Percentiles rank a stretch among this genome's conserved stretches.
phyloP scores from a whole-genome alignment of 2,888 invertebrate species.

The Pheosia gnoma region DNA sequence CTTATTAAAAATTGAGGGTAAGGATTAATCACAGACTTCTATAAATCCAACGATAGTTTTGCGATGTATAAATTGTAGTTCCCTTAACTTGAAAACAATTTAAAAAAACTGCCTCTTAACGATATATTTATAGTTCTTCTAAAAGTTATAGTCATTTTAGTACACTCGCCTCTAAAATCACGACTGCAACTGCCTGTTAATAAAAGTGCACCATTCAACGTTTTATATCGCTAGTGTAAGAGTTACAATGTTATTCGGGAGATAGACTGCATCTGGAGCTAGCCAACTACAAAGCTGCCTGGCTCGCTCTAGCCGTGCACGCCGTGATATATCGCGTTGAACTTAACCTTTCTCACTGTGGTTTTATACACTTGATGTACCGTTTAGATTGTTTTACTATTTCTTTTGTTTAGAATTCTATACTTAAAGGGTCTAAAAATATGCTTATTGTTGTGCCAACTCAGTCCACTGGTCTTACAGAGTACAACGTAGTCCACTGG shows the following conservation, averaged over 20 bases:
- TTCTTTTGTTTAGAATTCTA: too few relatives aligned
- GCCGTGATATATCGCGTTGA: conserved; percentile 1
- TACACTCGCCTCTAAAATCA: neutral
- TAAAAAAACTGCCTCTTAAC: too few relatives aligned
- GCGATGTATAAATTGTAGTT: too few relatives aligned
- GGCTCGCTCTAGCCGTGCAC: neutral
- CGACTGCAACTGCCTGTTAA: neutral
- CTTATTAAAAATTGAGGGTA: too few relatives aligned
- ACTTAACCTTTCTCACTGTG: neutral
- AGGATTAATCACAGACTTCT: too few relatives aligned
- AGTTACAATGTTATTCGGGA: conserved; percentile 2
- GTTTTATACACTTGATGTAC: conserved; percentile 1
- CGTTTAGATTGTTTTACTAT: neutral
- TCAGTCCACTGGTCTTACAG: too few relatives aligned
- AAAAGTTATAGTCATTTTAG: neutral
- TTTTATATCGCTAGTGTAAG: conserved; percentile 1
- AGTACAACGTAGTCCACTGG: too few relatives aligned
- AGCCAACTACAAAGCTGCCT: neutral
- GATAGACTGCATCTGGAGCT: neutral
- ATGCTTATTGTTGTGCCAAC: neutral
- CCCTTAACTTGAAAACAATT: too few relatives aligned
- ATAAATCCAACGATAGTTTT: too few relatives aligned
- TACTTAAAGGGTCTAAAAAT: too few relatives aligned
- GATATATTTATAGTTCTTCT: neutral
- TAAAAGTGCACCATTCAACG: neutral